Base-by-base conservation (phyloP, 2,113 vertebrate genomes). In the Gopherus evgoodei region DNA sequence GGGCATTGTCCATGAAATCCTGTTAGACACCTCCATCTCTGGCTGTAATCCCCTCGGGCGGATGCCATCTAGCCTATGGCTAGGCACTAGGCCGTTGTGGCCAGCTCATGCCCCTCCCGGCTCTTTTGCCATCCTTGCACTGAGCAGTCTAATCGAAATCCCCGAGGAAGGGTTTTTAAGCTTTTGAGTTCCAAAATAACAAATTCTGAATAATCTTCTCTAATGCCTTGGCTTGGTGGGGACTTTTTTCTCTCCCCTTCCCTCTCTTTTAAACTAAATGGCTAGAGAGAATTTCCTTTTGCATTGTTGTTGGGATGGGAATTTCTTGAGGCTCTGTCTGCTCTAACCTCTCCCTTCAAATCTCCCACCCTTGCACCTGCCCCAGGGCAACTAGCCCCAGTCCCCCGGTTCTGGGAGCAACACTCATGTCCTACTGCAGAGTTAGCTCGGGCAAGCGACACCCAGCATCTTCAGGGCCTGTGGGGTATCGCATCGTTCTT, bases 131-230 rank as follows among this genome's bases (percentile, higher is more conserved):
- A 81, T 89, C 53, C 81, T 49, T 1, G 1, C 85, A 72, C 76
- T 17, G 91, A 97, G 85, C 62, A 86, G 38, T 92, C 89, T 76
- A 22, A 95, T 96, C 95, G 91, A 75, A 79, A 81, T 95, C 88
- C 90, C 94, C 1, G 31, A 92, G 95, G 96, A 96, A 85, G 88
- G 86, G 79, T 91, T 94, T 95, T 86, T 16, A 1, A 82, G 59
- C 79, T 91, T 87, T 57, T 59, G 35, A 5, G 1, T 35, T 85
- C 93, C 79, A 62, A 44, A 96, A 96, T 95, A 95, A 93, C 95
- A 83, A 89, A 91, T 87, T 94, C 10, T 0, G 81, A 93, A 90
- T 98, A 95, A 94, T 97, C 97, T 96, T 82, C 91, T 78, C 88
- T 93, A 96, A 91, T 88, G 86, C 91, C 80, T 8, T 56, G n/a